Evolutionary conservation across 1,140 invertebrate species (phyloP).

Genomic region (Penaeus japonicus): DNA sequence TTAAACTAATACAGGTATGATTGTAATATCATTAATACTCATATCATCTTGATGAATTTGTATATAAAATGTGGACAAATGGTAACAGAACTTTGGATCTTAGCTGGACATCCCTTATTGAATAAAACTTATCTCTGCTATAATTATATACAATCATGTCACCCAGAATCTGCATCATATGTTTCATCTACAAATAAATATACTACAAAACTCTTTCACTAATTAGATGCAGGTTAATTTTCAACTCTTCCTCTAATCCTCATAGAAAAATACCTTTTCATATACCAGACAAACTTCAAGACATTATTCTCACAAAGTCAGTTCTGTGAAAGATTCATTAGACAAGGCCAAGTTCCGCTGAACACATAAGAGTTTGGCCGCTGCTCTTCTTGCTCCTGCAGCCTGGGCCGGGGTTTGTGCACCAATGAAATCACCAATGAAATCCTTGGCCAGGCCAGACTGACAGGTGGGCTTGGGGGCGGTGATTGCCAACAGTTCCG

Average conservation of each 20-base stretch:
- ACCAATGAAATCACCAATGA: conserved; percentile 32
- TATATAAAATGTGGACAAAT: too few species aligned
- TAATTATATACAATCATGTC: too few species aligned
- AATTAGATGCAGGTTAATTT: too few species aligned
- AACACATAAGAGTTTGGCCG: conserved; percentile 55
- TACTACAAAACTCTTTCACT: too few species aligned
- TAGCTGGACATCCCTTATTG: too few species aligned
- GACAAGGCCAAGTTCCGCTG: conserved; percentile 49
- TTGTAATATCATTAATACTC: too few species aligned
- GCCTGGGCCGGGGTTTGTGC: conserved; percentile 51
- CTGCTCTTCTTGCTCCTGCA: conserved; percentile 50
- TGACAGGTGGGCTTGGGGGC: conserved; percentile 25
- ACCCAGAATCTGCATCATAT: too few species aligned
- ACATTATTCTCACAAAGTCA: neutral
- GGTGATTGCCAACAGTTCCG: conserved; percentile 51
- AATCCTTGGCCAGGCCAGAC: conserved; percentile 16
- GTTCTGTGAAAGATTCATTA: conserved; percentile 13
- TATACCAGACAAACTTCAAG: neutral
- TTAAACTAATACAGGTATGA: too few species aligned
- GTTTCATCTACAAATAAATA: too few species aligned
- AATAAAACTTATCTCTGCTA: too few species aligned
- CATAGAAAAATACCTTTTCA: neutral
- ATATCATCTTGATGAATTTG: too few species aligned
- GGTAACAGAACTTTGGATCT: too few species aligned
- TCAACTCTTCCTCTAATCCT: neutral